A percentile compares a stretch with the other conserved stretches of the same genome.
Evolutionary conservation across 2,113 vertebrate species (phyloP).

Genomic region (Rostratula benghalensis): DNA sequence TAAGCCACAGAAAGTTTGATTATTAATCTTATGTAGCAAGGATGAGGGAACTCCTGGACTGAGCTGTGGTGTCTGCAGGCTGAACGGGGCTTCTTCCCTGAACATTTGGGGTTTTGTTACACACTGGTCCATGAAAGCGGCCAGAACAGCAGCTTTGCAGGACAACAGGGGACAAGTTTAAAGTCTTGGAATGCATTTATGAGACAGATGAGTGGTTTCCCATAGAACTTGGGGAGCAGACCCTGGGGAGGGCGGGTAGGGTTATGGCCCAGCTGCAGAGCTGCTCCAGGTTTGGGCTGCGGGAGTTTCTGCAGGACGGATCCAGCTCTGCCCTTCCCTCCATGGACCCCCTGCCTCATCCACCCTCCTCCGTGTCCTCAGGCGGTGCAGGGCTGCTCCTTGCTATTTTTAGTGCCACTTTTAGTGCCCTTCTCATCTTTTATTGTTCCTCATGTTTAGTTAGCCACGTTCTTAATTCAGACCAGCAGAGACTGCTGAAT

Average conservation of each 20-base stretch:
- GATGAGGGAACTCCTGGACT: background rate
- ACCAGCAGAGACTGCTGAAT: background rate
- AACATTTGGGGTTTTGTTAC: fast-evolving
- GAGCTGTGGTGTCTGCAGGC: background rate
- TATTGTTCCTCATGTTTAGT: background rate
- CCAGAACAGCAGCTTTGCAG: background rate
- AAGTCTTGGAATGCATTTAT: background rate
- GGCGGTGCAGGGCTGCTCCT: background rate
- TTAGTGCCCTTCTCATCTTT: background rate
- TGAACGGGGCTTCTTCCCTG: background rate
- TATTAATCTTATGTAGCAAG: fast-evolving
- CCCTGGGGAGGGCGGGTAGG: background rate
- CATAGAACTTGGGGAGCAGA: background rate
- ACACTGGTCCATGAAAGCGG: background rate
- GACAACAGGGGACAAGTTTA: background rate
- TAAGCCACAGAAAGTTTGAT: background rate
- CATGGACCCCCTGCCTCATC: background rate
- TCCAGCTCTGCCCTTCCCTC: background rate
- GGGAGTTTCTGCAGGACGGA: background rate
- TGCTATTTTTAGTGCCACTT: background rate
- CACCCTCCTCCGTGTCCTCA: fast-evolving
- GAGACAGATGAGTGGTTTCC: background rate
- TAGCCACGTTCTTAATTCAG: background rate
- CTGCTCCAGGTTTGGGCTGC: background rate
- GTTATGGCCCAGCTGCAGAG: background rate